A percentile compares a stretch with the other conserved stretches of the same genome.
These are phyloP conservation scores for Geotrupes spiniger DNA, from an alignment of 2,888 invertebrate species.

Conservation along the genomic window DNA sequence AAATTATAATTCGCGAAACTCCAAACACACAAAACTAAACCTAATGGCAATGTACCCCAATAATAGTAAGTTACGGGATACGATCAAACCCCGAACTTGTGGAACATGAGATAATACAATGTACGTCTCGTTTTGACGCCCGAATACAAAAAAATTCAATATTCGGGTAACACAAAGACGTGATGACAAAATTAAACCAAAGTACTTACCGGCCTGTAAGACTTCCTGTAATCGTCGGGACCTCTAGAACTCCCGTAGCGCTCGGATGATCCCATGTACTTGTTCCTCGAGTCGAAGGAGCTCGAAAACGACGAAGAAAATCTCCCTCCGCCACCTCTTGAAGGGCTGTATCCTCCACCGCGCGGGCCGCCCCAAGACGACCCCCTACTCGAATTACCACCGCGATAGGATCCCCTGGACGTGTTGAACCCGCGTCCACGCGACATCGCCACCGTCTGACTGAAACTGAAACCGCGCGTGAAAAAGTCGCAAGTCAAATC, in stretches of 20 bases:
- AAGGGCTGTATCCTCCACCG: slow-evolving; percentile 29
- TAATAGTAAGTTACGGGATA: slow-evolving; percentile 25
- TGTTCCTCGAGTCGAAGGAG: slow-evolving; percentile 41
- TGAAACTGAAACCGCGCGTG: slow-evolving; percentile 40
- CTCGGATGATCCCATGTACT: slow-evolving; percentile 38
- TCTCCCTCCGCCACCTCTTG: slow-evolving; percentile 33
- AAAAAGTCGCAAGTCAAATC: slow-evolving; percentile 2
- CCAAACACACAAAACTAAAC: no score
- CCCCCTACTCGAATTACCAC: slow-evolving; percentile 34
- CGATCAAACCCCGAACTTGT: slow-evolving; percentile 23
- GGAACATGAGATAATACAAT: slow-evolving; percentile 24
- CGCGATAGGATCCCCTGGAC: slow-evolving; percentile 36
- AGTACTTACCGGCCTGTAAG: slow-evolving; percentile 44
- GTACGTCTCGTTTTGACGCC: slow-evolving; percentile 34
- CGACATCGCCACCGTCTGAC: slow-evolving; percentile 40
- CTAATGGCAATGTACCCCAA: slow-evolving; percentile 22
- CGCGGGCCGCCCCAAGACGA: slow-evolving; percentile 34
- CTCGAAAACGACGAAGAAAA: slow-evolving; percentile 36
- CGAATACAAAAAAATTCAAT: slow-evolving; percentile 27
- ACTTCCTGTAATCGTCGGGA: slow-evolving; percentile 42
- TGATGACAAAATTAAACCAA: no score
- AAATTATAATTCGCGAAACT: no score
- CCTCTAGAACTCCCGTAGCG: slow-evolving; percentile 39
- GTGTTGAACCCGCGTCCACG: slow-evolving; percentile 39
- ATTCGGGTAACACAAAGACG: slow-evolving; percentile 36